Base-by-base conservation (phyloP, 2,888 invertebrate genomes). In the Athalia circularis region DNA sequence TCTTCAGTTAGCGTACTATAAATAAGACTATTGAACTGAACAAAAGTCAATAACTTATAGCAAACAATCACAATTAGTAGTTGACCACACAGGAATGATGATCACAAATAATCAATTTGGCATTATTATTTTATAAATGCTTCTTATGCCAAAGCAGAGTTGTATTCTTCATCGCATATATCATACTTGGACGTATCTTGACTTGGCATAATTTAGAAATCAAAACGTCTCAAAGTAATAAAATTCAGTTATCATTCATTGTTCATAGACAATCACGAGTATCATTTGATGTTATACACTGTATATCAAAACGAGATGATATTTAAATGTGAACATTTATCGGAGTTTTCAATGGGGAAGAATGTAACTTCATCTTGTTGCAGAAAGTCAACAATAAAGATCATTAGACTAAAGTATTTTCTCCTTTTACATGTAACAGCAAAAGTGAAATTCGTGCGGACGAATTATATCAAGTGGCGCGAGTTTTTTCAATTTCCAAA, bases 351-450 rank as follows among this genome's bases (percentile, higher is more conserved):
- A 54, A 54, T 54, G 54, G 29, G 29, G 29, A 29, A 29, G 29
- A 29, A 29, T 29, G 29, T 29, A 29, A 29, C 29, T 29, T 52
- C 9, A 68, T 68, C 68, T 68, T 29, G 5, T 48, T 52, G 68
- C 29, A 1, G 52, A 11, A 68, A 4, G 29, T 47, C 29, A 11
- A 48, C 29, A 5, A 68, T n/a, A 64, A 54, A 52, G 68, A 68
- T 72, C 59, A 1, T 59, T 13, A 5, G 5, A 43, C 15, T 9
- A 59, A 47, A 57, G 1, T 62, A 50, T 50, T 80, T 83, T 83
- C 82, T 83, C 82, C 83, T 83, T 83, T 82, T 82, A 83, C 80
- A 80, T 79, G 78, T 67, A 79, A 82, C 82, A 82, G 80, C 81
- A 81, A 83, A 83, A 81, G 54, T 72, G 78, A 54, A 47, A 62